phyloP scores from a whole-genome alignment of 1,140 invertebrate species.

The Penaeus vannamei region DNA sequence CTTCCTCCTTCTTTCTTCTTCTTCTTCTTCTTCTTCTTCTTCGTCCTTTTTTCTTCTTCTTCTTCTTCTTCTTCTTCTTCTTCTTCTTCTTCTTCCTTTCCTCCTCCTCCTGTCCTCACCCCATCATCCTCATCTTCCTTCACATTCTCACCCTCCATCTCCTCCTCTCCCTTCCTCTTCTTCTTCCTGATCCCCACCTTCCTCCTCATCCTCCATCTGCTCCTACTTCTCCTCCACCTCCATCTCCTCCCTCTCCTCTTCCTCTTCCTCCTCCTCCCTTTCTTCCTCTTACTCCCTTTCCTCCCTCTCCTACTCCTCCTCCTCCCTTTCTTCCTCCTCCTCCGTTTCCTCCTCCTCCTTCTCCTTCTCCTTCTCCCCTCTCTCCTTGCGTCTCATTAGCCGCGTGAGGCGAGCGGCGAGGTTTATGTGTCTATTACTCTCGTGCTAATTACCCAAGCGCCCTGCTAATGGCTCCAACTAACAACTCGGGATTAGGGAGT shows the following conservation, averaged over 20 bases:
- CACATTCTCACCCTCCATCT: no score
- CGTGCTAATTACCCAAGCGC: conserved; percentile 63
- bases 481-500: conserved; percentile 64
- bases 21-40: no score
- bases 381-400: conserved; percentile 60
- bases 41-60: no score
- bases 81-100: no score
- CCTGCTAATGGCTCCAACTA: conserved; percentile 64
- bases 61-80: neutral
- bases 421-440: conserved; percentile 64
- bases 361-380: neutral
- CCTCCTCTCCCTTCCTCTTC: no score
- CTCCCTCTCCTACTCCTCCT: no score
- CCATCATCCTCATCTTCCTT: neutral
- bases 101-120: neutral
- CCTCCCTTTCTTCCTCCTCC: neutral
- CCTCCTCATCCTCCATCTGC: no score
- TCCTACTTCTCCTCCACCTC: no score
- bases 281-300: no score
- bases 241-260: no score
- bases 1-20: no score
- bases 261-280: no score
- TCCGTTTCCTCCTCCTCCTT: neutral
- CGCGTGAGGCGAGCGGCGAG: conserved; percentile 59
- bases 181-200: neutral